A percentile compares a stretch with the other conserved stretches of the same genome.
These are phyloP conservation scores for Teleogryllus oceanicus DNA, from an alignment of 2,888 invertebrate genomes.

Conservation along the genomic window DNA sequence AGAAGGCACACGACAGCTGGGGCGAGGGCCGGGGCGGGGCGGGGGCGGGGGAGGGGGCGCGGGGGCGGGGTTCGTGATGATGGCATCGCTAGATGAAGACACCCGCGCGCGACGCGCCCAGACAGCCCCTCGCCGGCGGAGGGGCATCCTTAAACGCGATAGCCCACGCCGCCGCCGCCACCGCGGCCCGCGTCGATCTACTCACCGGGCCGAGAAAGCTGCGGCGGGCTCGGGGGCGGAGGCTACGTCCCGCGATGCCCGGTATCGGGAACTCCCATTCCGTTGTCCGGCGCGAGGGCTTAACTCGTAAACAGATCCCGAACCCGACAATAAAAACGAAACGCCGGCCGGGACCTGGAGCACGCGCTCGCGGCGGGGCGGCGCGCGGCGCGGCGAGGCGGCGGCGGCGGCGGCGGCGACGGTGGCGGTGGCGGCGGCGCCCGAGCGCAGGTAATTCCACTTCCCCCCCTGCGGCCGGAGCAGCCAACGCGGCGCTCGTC, in stretches of 20 bases:
- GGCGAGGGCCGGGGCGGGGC: background rate
- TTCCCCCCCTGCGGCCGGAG: conserved; percentile 28
- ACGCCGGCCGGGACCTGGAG: background rate
- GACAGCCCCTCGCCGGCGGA: background rate
- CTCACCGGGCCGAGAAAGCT: background rate
- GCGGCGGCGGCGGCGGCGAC: background rate
- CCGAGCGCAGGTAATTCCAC: conserved; percentile 20
- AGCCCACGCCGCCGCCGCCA: background rate
- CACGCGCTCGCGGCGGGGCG: background rate
- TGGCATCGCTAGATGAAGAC: conserved; percentile 10
- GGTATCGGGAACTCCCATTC: background rate
- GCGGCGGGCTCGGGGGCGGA: background rate
- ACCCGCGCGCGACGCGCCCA: background rate
- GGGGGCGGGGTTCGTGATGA: background rate
- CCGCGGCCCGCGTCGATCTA: background rate
- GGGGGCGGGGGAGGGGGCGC: background rate
- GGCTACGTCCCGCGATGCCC: background rate
- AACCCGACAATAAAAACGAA: background rate
- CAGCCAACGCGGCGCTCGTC: conserved; percentile 30
- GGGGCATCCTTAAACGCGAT: conserved; percentile 5
- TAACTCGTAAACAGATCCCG: conserved; percentile 12
- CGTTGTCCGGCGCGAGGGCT: background rate
- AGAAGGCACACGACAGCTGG: no score
- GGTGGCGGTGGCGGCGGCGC: background rate
- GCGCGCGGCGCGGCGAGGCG: background rate